A percentile compares a stretch with the other conserved stretches of the same genome.
phyloP scores from a whole-genome alignment of 2,113 vertebrate species.

The Menura novaehollandiae region DNA sequence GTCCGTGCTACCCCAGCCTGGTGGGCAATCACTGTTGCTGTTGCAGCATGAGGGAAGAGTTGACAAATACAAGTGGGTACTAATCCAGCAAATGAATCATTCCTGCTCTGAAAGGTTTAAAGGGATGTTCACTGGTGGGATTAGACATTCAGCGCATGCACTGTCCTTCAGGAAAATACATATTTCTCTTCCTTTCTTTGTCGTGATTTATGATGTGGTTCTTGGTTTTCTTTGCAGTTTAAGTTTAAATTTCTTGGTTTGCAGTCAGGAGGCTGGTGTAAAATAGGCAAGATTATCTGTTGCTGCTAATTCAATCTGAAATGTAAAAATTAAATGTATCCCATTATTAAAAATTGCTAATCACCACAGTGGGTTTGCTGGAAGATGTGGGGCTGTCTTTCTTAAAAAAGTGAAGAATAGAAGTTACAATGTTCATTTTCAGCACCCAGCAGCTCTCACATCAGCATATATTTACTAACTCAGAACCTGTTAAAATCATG shows the following conservation, averaged over 20 bases:
- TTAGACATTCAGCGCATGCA: neutral
- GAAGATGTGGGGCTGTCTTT: neutral
- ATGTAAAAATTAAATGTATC: neutral
- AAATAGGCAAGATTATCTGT: neutral
- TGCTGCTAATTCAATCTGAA: neutral
- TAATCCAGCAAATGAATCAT: neutral
- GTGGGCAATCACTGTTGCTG: neutral
- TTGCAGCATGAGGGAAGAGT: neutral
- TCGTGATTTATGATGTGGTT: neutral
- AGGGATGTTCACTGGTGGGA: neutral
- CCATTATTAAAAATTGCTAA: neutral
- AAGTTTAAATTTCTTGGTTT: neutral
- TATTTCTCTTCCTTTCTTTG: neutral
- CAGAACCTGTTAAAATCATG: neutral
- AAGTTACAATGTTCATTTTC: constrained; percentile 6
- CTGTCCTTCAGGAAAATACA: neutral
- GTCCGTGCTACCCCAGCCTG: neutral
- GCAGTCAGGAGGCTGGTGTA: neutral
- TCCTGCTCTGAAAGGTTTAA: neutral
- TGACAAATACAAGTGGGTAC: neutral
- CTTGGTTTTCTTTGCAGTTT: neutral
- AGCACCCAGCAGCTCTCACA: neutral
- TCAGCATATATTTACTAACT: neutral
- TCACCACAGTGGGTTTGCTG: neutral
- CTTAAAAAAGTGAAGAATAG: neutral